Evolutionary conservation across 2,113 vertebrate genomes (phyloP).

Genomic region (Pachyramphus minor): DNA sequence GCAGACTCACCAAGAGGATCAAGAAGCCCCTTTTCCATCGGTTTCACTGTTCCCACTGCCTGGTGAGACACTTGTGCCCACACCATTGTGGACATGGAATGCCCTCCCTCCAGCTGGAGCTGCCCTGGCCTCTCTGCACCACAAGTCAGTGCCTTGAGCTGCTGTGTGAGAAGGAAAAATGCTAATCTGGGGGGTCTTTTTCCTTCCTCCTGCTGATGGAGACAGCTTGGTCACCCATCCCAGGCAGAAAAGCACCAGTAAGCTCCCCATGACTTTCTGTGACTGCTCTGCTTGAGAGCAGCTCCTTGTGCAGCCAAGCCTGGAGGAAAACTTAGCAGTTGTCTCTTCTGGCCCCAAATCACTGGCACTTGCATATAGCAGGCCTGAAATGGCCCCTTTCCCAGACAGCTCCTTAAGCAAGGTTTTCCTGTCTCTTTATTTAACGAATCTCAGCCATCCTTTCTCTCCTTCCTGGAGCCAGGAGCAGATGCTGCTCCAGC

Average conservation of each 20-base stretch:
- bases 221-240: neutral
- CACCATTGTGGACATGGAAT: accelerated
- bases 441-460: slow-evolving; percentile 52
- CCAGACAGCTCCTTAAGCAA: slow-evolving; percentile 50
- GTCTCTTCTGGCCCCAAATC: slow-evolving; percentile 34
- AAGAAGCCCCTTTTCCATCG: neutral
- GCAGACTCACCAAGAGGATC: neutral
- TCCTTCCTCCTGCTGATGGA: neutral
- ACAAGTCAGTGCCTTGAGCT: neutral
- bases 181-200: neutral
- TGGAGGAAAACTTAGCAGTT: neutral
- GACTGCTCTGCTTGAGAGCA: neutral
- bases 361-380: slow-evolving; percentile 4
- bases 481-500: slow-evolving; percentile 9
- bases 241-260: neutral
- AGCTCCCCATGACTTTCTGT: neutral
- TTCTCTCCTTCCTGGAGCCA: neutral
- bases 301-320: neutral
- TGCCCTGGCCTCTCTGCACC: accelerated
- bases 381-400: slow-evolving; percentile 53
- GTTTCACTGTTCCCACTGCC: neutral
- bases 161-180: neutral
- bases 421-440: slow-evolving; percentile 46
- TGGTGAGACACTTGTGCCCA: accelerated
- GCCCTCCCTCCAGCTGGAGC: neutral